A percentile compares a stretch with the other conserved stretches of the same genome.
Conservation (phyloP, 2,113 vertebrate genomes). For the Pagrus major region DNA sequence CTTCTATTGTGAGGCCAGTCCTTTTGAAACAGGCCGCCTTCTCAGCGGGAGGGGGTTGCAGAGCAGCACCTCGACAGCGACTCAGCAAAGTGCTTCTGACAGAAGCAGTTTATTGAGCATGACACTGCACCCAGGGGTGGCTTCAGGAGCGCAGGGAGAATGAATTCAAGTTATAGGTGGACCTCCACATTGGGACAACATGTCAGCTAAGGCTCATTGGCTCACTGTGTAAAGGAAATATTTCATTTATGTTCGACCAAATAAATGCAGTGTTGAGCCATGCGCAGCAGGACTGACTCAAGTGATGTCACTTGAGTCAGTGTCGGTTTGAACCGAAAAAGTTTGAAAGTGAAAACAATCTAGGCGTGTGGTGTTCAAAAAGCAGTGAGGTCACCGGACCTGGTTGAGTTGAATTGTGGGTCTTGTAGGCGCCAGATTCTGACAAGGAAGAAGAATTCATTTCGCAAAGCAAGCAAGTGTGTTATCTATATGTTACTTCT, state of each 20-base stretch:
- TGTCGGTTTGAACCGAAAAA: neutral
- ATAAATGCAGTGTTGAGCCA: neutral
- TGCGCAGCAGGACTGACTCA: neutral
- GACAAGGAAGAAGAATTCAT: neutral
- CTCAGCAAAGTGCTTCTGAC: constrained; percentile 65
- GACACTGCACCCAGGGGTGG: constrained; percentile 51
- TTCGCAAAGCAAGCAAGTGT: neutral
- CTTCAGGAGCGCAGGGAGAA: constrained; percentile 29
- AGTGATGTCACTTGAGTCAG: neutral
- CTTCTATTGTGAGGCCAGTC: constrained; percentile 49
- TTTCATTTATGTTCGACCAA: neutral
- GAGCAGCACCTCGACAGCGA: constrained; percentile 37
- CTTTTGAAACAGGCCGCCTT: constrained; percentile 31
- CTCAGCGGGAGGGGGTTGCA: constrained; percentile 26
- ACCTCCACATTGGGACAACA: neutral
- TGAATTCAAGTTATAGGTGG: constrained; percentile 9
- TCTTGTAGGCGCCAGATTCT: neutral
- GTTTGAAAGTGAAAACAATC: too few species aligned
- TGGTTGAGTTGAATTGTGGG: neutral
- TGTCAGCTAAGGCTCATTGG: neutral
- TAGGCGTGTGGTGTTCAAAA: too few species aligned
- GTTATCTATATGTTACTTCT: neutral
- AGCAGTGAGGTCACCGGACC: too few species aligned
- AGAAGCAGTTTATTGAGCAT: constrained; percentile 66
- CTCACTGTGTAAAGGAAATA: neutral